Conservation (phyloP, 1,140 invertebrate species). For the Polypedilum vanderplanki region DNA sequence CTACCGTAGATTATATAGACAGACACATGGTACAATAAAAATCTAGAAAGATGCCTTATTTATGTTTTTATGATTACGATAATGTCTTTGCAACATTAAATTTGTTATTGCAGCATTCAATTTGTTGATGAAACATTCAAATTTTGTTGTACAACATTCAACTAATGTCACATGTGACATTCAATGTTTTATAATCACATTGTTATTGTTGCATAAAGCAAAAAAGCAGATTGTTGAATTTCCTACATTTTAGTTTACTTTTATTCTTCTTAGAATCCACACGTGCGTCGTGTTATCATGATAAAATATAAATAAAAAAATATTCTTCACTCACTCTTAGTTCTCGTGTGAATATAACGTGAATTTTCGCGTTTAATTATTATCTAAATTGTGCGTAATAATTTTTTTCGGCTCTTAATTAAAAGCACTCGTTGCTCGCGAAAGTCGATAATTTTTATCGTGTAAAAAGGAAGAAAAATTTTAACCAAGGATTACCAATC, state of each 20-base stretch:
- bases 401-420: too few relatives aligned
- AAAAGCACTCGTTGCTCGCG: too few relatives aligned
- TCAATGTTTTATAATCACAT: constrained; percentile 14
- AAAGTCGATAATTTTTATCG: too few relatives aligned
- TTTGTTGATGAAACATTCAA: background rate
- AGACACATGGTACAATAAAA: background rate
- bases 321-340: too few relatives aligned
- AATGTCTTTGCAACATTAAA: background rate
- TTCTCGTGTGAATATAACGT: too few relatives aligned
- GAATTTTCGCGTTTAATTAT: too few relatives aligned
- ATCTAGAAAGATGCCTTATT: background rate
- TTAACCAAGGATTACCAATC: constrained; percentile 26
- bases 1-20: background rate
- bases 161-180: background rate
- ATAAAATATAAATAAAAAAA: background rate
- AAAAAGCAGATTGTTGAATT: background rate
- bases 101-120: background rate
- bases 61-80: constrained; percentile 25
- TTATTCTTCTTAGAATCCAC: constrained; percentile 20
- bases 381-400: too few relatives aligned
- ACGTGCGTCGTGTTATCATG: background rate
- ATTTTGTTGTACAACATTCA: background rate
- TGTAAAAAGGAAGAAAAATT: too few relatives aligned
- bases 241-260: background rate
- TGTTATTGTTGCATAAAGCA: too few relatives aligned